Evolutionary conservation across 2,113 vertebrate genomes (phyloP).

Genomic region (Puma concolor): DNA sequence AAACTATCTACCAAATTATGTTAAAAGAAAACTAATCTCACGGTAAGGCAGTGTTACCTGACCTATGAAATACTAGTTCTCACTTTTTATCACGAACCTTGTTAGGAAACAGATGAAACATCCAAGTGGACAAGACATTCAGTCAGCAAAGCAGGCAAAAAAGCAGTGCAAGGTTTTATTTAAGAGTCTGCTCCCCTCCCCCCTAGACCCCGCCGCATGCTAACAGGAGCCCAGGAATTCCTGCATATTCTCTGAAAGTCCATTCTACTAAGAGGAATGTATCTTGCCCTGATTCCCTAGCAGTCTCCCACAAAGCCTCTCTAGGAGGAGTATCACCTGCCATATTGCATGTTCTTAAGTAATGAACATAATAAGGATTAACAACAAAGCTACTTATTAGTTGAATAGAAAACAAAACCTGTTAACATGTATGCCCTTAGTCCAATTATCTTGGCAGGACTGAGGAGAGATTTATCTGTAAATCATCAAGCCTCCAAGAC

Average conservation of each 20-base stretch:
- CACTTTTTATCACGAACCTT: conserved; percentile 55
- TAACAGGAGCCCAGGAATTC: not conserved
- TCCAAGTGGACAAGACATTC: not conserved
- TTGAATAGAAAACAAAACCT: conserved; percentile 53
- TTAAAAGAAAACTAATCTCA: conserved; percentile 76
- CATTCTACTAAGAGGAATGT: not conserved
- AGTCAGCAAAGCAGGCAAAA: not conserved
- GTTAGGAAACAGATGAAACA: conserved; percentile 70
- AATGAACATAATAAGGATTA: conserved; percentile 44
- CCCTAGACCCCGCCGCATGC: accelerated
- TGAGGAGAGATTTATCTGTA: conserved; percentile 25
- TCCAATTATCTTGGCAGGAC: not conserved
- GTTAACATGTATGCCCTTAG: conserved; percentile 23
- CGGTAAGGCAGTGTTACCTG: conserved; percentile 59
- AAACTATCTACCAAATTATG: conserved; percentile 70
- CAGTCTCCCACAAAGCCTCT: conserved; percentile 9
- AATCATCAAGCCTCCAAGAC: not conserved
- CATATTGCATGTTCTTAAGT: conserved; percentile 34
- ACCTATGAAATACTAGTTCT: conserved; percentile 68
- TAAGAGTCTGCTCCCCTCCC: not conserved
- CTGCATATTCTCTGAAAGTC: not conserved
- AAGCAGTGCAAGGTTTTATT: not conserved
- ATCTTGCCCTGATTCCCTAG: not conserved
- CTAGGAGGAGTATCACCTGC: conserved; percentile 28
- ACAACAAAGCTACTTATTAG: conserved; percentile 49